Percentiles rank a stretch among this genome's conserved stretches.
These are phyloP conservation scores for Caerostris extrusa DNA, from an alignment of 1,140 invertebrate genomes.

Conservation along the genomic window DNA sequence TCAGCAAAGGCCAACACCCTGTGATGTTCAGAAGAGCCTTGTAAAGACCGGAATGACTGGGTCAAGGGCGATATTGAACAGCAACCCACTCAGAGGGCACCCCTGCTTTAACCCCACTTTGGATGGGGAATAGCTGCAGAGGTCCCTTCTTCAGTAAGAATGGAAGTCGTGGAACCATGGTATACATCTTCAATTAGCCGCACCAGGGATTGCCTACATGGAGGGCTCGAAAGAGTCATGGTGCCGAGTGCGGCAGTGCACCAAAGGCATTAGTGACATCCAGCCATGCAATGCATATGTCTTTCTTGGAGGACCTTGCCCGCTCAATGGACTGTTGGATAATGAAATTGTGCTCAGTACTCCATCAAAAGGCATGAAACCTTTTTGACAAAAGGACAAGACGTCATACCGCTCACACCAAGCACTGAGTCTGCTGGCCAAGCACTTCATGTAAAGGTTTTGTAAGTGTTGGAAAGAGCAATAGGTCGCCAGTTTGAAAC, in stretches of 20 bases:
- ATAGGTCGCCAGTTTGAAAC: background rate
- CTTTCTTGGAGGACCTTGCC: background rate
- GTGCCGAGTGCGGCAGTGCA: background rate
- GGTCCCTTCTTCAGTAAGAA: background rate
- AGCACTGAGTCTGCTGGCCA: background rate
- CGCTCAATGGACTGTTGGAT: background rate
- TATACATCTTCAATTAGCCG: background rate
- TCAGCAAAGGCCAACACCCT: background rate
- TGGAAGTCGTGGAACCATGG: background rate
- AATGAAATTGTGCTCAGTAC: background rate
- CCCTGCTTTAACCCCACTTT: background rate
- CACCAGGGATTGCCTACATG: background rate
- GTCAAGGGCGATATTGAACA: background rate
- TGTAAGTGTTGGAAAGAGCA: background rate
- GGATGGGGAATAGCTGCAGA: background rate
- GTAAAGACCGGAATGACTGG: background rate
- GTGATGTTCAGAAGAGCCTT: background rate
- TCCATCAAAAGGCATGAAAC: background rate
- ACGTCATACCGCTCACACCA: background rate
- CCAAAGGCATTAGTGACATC: conserved; percentile 15
- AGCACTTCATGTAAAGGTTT: background rate
- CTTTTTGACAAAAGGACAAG: background rate
- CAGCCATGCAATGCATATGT: background rate
- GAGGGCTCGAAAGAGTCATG: background rate
- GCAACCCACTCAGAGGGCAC: background rate